Percentiles rank a stretch among this genome's conserved stretches.
Evolutionary conservation across 2,888 invertebrate species (phyloP).

Genomic region (Beris chalybata): DNA sequence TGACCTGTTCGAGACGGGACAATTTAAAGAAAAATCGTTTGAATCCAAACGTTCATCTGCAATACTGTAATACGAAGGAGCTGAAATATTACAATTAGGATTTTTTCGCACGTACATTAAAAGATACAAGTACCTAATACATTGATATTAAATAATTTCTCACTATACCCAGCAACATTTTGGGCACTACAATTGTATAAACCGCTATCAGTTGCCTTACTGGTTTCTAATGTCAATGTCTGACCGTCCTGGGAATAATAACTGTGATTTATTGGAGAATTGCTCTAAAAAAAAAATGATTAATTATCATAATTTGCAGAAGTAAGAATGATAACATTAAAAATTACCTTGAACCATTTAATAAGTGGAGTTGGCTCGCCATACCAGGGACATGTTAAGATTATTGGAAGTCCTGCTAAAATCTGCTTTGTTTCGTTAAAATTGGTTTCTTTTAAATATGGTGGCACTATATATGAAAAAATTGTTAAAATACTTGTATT

Average conservation of each 20-base stretch:
- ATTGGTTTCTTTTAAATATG: background rate
- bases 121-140: conserved; percentile 6
- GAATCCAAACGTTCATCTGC: background rate
- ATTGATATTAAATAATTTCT: conserved; percentile 51
- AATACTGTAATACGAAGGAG: conserved; percentile 5
- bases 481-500: no score
- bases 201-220: conserved; percentile 57
- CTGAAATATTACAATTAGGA: background rate
- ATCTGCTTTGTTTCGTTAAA: background rate
- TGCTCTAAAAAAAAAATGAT: background rate
- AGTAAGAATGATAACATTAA: background rate
- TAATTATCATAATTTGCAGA: no score
- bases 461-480: conserved; percentile 23
- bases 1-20: background rate
- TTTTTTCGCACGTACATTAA: no score
- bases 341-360: conserved; percentile 62
- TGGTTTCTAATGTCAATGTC: conserved; percentile 50
- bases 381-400: conserved; percentile 61
- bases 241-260: no score
- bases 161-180: conserved; percentile 59
- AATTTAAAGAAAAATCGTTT: conserved; percentile 8
- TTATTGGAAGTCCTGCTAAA: conserved; percentile 57
- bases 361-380: conserved; percentile 58
- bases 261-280: background rate
- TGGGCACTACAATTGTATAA: conserved; percentile 63